Conservation (phyloP, 1,140 invertebrate species). For the Euura lappo region DNA sequence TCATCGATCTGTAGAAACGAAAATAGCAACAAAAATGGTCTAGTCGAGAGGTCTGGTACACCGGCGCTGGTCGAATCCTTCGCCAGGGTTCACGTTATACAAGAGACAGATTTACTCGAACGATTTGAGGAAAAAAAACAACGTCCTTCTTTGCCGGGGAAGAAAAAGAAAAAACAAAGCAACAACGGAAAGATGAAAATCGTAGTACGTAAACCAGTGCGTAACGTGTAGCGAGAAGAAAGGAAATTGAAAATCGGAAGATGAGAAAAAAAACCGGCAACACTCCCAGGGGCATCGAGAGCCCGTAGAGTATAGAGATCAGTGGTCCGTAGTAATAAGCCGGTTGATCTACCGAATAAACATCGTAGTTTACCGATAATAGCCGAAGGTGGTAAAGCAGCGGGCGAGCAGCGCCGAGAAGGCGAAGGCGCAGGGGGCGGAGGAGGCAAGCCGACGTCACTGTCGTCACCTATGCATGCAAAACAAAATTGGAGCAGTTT, state of each 20-base stretch:
- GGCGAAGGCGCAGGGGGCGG: constrained; percentile 33
- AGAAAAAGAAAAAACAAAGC: too few species aligned
- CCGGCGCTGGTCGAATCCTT: neutral
- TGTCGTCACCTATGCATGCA: constrained; percentile 47
- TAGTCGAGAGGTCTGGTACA: neutral
- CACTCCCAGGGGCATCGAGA: too few species aligned
- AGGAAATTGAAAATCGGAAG: too few species aligned
- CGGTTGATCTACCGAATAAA: constrained; percentile 46
- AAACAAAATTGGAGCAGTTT: constrained; percentile 42
- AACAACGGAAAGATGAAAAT: too few species aligned
- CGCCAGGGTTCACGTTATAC: too few species aligned
- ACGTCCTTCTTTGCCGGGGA: too few species aligned
- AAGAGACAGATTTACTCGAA: too few species aligned
- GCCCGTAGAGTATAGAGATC: neutral
- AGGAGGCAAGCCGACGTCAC: constrained; percentile 45
- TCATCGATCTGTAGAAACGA: constrained; percentile 5
- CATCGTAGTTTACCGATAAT: constrained; percentile 55
- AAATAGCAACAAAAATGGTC: constrained; percentile 3
- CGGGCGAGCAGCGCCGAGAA: constrained; percentile 26
- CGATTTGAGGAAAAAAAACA: too few species aligned
- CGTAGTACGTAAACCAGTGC: too few species aligned
- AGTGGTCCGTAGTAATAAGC: constrained; percentile 9
- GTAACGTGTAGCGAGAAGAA: too few species aligned
- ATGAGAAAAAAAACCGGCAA: too few species aligned
- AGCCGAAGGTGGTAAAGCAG: constrained; percentile 39